A percentile compares a stretch with the other conserved stretches of the same genome.
phyloP scores from a whole-genome alignment of 2,113 vertebrate species.

The Chamaea fasciata region DNA sequence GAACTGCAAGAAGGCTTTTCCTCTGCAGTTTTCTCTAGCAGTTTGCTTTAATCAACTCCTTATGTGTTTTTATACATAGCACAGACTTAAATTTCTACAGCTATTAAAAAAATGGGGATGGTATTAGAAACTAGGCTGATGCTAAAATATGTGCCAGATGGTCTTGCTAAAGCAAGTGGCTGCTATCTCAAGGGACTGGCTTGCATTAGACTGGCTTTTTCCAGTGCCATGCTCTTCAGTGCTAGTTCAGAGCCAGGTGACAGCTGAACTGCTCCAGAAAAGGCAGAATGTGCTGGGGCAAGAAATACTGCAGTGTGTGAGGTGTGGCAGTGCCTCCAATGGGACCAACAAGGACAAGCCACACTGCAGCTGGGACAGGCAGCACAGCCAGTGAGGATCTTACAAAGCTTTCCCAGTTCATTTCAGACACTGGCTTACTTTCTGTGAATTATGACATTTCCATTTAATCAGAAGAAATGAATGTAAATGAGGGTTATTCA shows the following conservation, averaged over 20 bases:
- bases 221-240: not conserved
- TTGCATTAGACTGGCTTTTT: not conserved
- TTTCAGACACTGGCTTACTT: not conserved
- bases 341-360: not conserved
- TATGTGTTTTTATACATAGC: not conserved
- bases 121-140: not conserved
- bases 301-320: fast-evolving
- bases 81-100: not conserved
- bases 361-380: fast-evolving
- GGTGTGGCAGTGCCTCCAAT: not conserved
- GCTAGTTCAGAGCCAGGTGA: not conserved
- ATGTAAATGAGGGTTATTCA: slow-evolving; percentile 7
- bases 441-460: slow-evolving; percentile 25
- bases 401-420: not conserved
- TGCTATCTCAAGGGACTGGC: not conserved
- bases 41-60: not conserved
- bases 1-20: not conserved
- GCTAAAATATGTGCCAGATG: not conserved
- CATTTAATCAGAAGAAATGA: not conserved
- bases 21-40: not conserved
- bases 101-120: not conserved
- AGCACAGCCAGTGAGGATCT: not conserved
- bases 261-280: not conserved
- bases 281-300: not conserved
- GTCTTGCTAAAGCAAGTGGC: not conserved